phyloP scores from a whole-genome alignment of 2,113 vertebrate genomes.

The Reinhardtius hippoglossoides region DNA sequence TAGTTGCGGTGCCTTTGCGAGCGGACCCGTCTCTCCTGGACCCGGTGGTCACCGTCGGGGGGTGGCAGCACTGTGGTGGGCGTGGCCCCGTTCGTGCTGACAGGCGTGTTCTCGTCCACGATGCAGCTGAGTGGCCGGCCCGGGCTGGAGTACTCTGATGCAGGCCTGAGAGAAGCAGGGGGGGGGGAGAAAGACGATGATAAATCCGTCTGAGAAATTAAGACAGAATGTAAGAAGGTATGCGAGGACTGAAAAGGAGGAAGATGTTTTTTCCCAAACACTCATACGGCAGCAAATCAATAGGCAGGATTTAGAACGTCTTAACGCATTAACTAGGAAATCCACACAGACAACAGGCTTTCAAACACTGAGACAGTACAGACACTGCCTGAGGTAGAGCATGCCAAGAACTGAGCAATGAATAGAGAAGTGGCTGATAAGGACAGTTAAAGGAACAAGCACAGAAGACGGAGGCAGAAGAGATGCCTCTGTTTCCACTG shows the following conservation, averaged over 20 bases:
- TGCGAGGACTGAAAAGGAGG: no score
- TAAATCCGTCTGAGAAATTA: no score
- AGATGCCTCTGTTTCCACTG: slow-evolving; percentile 13
- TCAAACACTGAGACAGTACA: no score
- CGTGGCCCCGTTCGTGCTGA: slow-evolving; percentile 91
- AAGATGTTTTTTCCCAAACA: no score
- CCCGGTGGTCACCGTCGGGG: slow-evolving; percentile 87
- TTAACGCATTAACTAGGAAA: no score
- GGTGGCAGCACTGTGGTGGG: slow-evolving; percentile 83
- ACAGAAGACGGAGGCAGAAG: background rate
- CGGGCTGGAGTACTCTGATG: slow-evolving; percentile 96
- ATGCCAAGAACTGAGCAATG: background rate
- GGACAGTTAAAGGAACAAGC: background rate
- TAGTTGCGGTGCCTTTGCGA: slow-evolving; percentile 98
- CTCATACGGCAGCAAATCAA: no score
- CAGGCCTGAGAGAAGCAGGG: slow-evolving; percentile 82
- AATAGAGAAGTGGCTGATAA: slow-evolving; percentile 10
- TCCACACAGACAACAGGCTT: no score
- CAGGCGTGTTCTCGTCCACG: slow-evolving; percentile 95
- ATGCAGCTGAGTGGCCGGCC: slow-evolving; percentile 96
- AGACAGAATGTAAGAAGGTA: background rate
- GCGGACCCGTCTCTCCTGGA: slow-evolving; percentile 92
- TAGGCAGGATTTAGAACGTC: background rate
- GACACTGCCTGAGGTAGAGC: background rate
- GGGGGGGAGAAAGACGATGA: no score